Evolutionary conservation across 2,113 vertebrate genomes (phyloP).

Genomic region (Anguilla rostrata): DNA sequence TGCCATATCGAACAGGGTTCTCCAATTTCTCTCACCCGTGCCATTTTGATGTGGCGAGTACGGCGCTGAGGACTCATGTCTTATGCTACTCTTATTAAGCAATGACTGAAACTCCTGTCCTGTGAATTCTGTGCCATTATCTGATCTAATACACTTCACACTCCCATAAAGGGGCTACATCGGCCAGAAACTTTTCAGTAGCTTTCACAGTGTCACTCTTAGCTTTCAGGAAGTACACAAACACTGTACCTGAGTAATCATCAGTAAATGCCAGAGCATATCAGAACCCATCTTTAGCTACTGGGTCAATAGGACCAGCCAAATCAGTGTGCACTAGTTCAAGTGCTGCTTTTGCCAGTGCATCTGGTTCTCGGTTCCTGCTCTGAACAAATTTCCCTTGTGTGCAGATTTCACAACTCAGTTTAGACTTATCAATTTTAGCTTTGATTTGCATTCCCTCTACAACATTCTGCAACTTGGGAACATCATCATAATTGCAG

Average conservation of each 20-base stretch:
- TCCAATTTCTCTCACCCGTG: too few species aligned
- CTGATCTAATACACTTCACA: slow-evolving; percentile 5
- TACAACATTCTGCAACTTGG: background rate
- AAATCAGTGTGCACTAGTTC: slow-evolving; percentile 5
- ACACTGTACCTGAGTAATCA: slow-evolving; percentile 5
- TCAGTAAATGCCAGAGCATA: slow-evolving; percentile 2
- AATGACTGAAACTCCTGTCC: background rate
- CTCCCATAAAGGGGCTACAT: slow-evolving; percentile 1
- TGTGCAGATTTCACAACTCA: background rate
- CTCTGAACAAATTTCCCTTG: background rate
- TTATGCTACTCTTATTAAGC: background rate
- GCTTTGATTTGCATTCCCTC: background rate
- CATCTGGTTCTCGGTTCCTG: background rate
- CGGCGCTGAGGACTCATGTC: too few species aligned
- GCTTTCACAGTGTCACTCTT: background rate
- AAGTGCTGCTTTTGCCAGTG: background rate
- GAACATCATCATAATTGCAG: slow-evolving; percentile 4
- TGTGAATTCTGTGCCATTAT: background rate
- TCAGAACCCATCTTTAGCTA: background rate
- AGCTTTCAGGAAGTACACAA: background rate
- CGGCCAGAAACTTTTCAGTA: background rate
- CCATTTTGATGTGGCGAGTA: too few species aligned
- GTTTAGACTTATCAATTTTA: background rate
- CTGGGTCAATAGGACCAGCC: background rate
- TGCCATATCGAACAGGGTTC: too few species aligned